Evolutionary conservation across 2,888 invertebrate genomes (phyloP).

Genomic region (Nudaria mundana): DNA sequence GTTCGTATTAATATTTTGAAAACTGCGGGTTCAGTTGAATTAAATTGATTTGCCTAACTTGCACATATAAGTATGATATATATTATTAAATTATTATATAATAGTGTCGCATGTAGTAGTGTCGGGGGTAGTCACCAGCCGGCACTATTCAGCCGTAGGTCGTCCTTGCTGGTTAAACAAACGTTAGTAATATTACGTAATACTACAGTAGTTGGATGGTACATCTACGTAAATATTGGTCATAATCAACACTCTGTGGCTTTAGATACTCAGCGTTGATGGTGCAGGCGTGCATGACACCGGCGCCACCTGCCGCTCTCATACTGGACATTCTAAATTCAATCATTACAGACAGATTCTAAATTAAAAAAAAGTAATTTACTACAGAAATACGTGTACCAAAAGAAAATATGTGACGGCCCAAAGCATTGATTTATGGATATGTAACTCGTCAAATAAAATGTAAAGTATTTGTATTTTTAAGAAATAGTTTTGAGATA

Average conservation of each 20-base stretch:
- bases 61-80: no score
- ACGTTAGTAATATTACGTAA: constrained; percentile 68
- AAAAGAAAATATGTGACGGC: background rate
- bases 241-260: constrained; percentile 58
- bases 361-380: no score
- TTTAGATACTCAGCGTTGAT: constrained; percentile 47
- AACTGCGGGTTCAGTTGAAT: no score
- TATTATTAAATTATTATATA: constrained; percentile 30
- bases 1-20: no score
- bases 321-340: no score
- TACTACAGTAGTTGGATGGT: constrained; percentile 47
- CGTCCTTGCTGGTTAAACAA: constrained; percentile 55
- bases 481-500: background rate
- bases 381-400: no score
- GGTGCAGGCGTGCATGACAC: constrained; percentile 49
- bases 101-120: constrained; percentile 26
- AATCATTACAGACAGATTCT: no score
- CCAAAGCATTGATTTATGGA: background rate
- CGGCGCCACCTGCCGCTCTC: constrained; percentile 45
- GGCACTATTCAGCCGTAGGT: constrained; percentile 32
- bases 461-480: background rate
- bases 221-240: constrained; percentile 76
- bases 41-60: no score
- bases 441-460: background rate
- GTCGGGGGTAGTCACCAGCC: constrained; percentile 39